Evolutionary conservation across 2,888 invertebrate species (phyloP).

Genomic region (Xylota sylvarum): DNA sequence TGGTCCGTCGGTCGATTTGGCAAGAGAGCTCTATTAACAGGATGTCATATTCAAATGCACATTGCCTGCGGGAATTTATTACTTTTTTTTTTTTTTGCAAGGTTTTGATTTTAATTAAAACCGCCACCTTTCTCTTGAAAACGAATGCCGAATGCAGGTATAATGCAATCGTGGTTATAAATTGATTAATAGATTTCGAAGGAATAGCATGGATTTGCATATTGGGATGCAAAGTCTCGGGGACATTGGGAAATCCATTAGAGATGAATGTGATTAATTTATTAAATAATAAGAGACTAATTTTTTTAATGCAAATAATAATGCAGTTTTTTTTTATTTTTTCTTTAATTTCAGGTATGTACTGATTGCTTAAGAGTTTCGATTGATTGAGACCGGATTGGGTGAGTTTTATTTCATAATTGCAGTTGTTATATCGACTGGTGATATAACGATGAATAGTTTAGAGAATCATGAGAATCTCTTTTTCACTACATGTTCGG

Average conservation of each 20-base stretch:
- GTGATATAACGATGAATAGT: no score
- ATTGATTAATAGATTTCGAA: conserved; percentile 39
- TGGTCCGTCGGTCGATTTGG: conserved; percentile 31
- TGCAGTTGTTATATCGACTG: not conserved
- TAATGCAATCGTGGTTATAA: conserved; percentile 28
- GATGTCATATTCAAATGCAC: conserved; percentile 69
- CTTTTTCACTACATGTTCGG: no score
- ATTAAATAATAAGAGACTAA: conserved; percentile 21
- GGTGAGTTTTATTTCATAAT: conserved; percentile 22
- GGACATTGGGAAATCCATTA: conserved; percentile 19
- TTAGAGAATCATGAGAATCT: no score
- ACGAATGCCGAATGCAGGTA: conserved; percentile 22
- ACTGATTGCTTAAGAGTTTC: not conserved
- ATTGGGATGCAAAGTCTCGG: not conserved
- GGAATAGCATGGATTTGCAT: conserved; percentile 11
- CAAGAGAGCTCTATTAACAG: conserved; percentile 51
- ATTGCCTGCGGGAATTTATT: conserved; percentile 38
- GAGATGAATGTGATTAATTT: conserved; percentile 18
- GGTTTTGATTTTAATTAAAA: conserved; percentile 24
- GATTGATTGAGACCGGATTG: not conserved
- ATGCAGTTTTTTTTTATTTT: conserved; percentile 1
- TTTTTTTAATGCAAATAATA: not conserved
- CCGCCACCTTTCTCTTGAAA: conserved; percentile 20
- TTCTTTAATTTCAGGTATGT: conserved; percentile 64
- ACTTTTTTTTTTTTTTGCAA: not conserved